Evolutionary conservation across 2,797 vertebrate genomes (phyloP).

Genomic region (Enteromius thamalakanensis): DNA sequence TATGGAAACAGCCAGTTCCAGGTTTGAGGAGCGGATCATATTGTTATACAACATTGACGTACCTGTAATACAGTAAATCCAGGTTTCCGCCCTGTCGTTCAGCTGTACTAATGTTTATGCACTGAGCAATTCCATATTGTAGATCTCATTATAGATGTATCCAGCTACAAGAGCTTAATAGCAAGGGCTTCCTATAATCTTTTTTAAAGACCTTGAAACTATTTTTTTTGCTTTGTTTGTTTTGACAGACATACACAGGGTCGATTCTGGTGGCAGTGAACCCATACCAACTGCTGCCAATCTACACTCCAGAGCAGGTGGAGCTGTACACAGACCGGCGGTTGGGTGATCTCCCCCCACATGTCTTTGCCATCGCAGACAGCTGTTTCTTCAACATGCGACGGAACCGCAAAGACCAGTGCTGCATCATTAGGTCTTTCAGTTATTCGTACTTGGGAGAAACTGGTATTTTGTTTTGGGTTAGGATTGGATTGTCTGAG

Average conservation of each 20-base stretch:
- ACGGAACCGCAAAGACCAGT: constrained; percentile 86
- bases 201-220: background rate
- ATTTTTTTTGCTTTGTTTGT: background rate
- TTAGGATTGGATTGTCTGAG: background rate
- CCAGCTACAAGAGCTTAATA: background rate
- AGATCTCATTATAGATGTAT: background rate
- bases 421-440: constrained; percentile 93
- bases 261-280: constrained; percentile 97
- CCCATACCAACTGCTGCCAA: constrained; percentile 92
- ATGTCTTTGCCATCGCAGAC: constrained; percentile 94
- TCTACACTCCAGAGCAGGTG: constrained; percentile 90
- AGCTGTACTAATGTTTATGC: background rate
- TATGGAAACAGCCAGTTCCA: constrained; percentile 68
- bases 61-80: background rate
- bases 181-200: background rate
- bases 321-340: constrained; percentile 84
- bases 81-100: background rate
- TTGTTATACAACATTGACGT: constrained; percentile 37
- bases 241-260: constrained; percentile 90
- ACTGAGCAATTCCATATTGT: background rate
- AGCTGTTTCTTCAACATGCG: constrained; percentile 95
- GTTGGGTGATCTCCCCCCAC: constrained; percentile 90
- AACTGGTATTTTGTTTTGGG: background rate
- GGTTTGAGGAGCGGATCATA: constrained; percentile 60
- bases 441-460: background rate